Base-by-base conservation (phyloP, 2,797 vertebrate genomes). In the Myotis findleyi region DNA sequence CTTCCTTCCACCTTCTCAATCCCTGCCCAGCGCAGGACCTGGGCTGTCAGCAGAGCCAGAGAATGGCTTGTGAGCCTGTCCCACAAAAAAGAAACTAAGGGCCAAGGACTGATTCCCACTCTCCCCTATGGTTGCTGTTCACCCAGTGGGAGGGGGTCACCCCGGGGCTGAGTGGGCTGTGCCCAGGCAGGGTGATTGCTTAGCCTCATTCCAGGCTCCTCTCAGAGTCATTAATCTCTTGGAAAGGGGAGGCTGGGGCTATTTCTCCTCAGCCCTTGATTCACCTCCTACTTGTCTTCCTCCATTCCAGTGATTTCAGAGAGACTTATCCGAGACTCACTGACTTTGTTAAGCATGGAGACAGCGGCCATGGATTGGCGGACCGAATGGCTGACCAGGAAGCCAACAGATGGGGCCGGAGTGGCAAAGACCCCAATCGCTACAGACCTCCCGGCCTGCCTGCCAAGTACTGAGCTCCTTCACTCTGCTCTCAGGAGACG, bases 51-150 rank as follows among this genome's bases (percentile, higher is more conserved):
- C 9, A 33, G 30, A 18, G 84, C 21, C 81, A 62, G 30, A 75
- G 38, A 30, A 10, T 47, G 71, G 55, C 55, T 59, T 3, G 5
- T 20, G 36, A 20, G 3, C 6, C 20, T 53, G 21, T 36, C n/a
- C 49, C 49, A 11, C 11, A 36, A 36, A 36, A 55, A 20, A 55
- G n/a, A 55, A 55, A 8, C 10, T 25, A 12, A 23, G 20, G 3
- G 5, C 20, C 27, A 25, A 16, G 13, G 21, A 38, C 21, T 27
- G 55, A 17, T 33, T 18, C 84, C 38, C 13, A 1, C 9, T 0
- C 8, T 8, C 20, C 1, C n/a, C 20, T 17, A 1, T 0, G 7
- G 7, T 33, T 36, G 13, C 33, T 27, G 51, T 57, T 7, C 76
- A 16, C 21, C 51, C 51, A 79, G 33, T 1, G 2, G 6, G 51